Evolutionary conservation across 92 coral and sea anemone species (phyloP), one percentile per base, ranked within the genome.

Genomic region (Galaxea fascicularis): DNA sequence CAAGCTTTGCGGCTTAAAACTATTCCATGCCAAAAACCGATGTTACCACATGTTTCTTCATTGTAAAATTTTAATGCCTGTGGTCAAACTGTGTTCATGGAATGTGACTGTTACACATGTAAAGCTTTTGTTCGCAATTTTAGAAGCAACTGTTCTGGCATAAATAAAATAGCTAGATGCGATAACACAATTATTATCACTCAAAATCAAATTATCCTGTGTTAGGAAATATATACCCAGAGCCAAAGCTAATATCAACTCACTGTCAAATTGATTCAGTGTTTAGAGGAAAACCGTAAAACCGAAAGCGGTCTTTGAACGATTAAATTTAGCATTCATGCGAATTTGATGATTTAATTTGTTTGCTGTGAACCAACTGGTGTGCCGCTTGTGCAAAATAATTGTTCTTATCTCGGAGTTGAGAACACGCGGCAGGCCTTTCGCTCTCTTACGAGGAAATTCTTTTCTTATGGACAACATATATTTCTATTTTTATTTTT

Each of bases 321-420:
- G 74, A 82, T 44, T n/a, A 87, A 77, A 87, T 76, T 52, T 88
- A 74, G 76, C 89, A 91, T 91, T 91, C 82, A 87, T 91, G 57
- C 27, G 62, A 67, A 72, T 78, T 87, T 84, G 88, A 80, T 74
- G 81, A 63, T 82, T 78, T 76, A 91, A 91, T 87, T 83, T 85
- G 86, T 64, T 85, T 66, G 62, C 75, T 18, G 74, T 6, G 66
- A 78, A 71, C 86, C 86, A 71, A 82, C 86, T 45, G 78, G 54
- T 35, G 77, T 76, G 78, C 60, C 7, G 41, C 69, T 56, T 57
- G 62, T 14, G 70, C 71, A 41, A 71, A 80, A 80, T 80, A 80
- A 82, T 82, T 70, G 71, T 59, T 64, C 71, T 56, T 58, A 69
- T 60, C 28, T 74, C 57, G 12, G 66, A 47, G 56, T 35, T 69